A percentile compares a stretch with the other conserved stretches of the same genome.
These are phyloP conservation scores for Otus sunia DNA, from an alignment of 2,113 vertebrate species.

Conservation along the genomic window DNA sequence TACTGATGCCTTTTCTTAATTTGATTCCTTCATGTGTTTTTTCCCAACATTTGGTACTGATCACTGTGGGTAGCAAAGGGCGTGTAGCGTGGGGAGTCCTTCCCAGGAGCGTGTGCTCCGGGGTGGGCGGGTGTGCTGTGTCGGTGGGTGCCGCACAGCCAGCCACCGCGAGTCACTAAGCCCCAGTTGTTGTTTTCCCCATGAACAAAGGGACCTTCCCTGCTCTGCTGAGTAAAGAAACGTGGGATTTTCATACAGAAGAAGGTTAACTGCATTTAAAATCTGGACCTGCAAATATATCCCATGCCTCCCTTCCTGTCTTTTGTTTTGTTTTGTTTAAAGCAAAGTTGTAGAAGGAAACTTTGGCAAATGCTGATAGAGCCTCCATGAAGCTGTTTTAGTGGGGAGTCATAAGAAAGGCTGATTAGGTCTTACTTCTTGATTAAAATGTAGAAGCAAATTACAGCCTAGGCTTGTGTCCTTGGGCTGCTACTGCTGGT, in stretches of 20 bases:
- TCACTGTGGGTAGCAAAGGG: not conserved
- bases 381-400: not conserved
- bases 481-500: not conserved
- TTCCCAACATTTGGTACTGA: not conserved
- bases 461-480: not conserved
- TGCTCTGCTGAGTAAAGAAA: not conserved
- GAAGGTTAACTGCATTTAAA: not conserved
- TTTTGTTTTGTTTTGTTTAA: not conserved
- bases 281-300: not conserved
- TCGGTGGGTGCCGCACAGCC: not conserved
- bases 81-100: not conserved
- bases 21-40: conserved; percentile 24
- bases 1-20: conserved; percentile 4
- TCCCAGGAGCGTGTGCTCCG: accelerated
- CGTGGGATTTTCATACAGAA: not conserved
- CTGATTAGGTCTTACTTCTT: not conserved
- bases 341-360: not conserved
- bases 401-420: not conserved
- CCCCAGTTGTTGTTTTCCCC: not conserved
- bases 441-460: not conserved
- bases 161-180: accelerated
- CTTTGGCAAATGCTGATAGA: not conserved
- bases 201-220: not conserved
- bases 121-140: not conserved
- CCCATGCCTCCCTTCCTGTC: not conserved